Base-by-base conservation (phyloP, 2,797 vertebrate species). In the Oreochromis grahami region DNA sequence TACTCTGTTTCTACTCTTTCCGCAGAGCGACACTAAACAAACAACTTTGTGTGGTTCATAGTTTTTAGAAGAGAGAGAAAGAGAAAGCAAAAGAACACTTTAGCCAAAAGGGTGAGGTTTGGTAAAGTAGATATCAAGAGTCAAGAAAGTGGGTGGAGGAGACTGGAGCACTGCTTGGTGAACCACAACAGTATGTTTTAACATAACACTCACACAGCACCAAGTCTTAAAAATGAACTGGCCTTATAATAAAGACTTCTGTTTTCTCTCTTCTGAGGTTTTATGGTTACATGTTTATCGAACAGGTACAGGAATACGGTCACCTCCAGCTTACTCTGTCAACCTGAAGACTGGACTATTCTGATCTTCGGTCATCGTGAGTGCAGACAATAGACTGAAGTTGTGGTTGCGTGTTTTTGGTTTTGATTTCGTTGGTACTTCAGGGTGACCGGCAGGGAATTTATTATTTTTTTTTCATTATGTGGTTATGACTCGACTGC, bases 171-270 rank as follows among this genome's bases (percentile, higher is more conserved):
- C 51, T 95, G 85, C 32, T 94, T 76, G 82, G 92, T 89, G 78
- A 95, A 93, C 88, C 91, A 90, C 86, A 86, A 56, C 6, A 36
- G 76, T 24, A 17, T 43, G 58, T 41, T 68, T 93, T 88, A 81
- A 92, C 86, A 76, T 58, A 85, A 88, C 92, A 86, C 88, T 91
- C 92, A 82, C 87, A 80, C 29, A 41, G 84, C 87, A 88, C 93
- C 88, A 48, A 78, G 87, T 87, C 83, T 89, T 86, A 78, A 83
- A 79, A 77, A 83, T 36, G 81, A 29, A 82, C 74, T 79, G 32
- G 58, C 43, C 43, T 89, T 84, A 80, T 77, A 84, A 80, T 77
- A 84, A 83, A 89, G 84, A 84, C 85, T 77, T 56, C 26, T 68
- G 82, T 68, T 88, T 10, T 9, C 36, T 53, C n/a, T 72, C 53